Evolutionary conservation across 1,140 invertebrate species (phyloP), one percentile per base, ranked within the genome.

Genomic region (Aradophagus sp.): DNA sequence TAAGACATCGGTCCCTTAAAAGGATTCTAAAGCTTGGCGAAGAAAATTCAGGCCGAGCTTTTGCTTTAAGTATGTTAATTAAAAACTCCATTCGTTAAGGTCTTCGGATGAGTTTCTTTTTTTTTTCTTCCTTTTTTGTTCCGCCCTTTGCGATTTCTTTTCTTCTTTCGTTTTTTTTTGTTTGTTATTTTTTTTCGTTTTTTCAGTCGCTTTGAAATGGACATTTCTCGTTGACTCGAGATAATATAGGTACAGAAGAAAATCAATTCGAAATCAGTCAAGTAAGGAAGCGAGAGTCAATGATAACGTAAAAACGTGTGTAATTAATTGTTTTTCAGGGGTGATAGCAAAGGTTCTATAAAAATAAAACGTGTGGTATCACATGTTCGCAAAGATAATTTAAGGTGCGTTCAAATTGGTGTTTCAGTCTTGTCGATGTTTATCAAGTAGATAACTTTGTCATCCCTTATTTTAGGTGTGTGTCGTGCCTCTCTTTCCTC

Each of bases 251-350:
- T 56, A 36, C 5, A 10, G 20, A 14, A n/a, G 17, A 38, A 47
- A 68, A 68, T 68, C 65, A 68, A 61, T 68, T 68, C 55, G 65
- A 68, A 68, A 61, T 61, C 56, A 61, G 13, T 11, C 29, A 36
- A 63, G 0, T 11, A 15, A 23, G 41, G 34, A 45, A 11, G 1
- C 1, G 2, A 31, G 6, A 55, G 12, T 41, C 6, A 31, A 3
- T 52, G 31, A 55, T 55, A 27, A 55, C 42, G 41, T 61, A 69
- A 61, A 52, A 50, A 69, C 17, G 17, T 55, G 19, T 61, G 56
- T 69, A 53, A 68, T 69, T 61, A 61, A 69, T 69, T 69, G 13
- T 69, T 69, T 69, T 69, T 69, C 65, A 69, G 66, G 66, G 50
- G 56, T 62, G 66, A 61, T 69, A 69, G 48, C 56, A 69, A 69